A percentile compares a stretch with the other conserved stretches of the same genome.
Evolutionary conservation across 2,113 vertebrate genomes (phyloP).

Genomic region (Gambusia holbrooki): DNA sequence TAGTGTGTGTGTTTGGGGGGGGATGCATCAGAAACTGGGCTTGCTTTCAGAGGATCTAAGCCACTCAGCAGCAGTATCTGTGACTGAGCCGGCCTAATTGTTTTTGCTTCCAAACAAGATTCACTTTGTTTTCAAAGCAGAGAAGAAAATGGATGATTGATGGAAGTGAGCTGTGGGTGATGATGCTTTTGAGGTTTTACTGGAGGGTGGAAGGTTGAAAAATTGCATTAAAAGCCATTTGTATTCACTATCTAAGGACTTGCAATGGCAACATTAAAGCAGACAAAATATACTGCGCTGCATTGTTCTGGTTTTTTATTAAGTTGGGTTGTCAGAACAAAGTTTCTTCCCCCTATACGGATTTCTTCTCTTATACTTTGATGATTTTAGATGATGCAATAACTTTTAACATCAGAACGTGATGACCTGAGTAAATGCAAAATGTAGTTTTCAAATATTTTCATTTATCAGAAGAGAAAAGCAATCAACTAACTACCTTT

Average conservation of each 20-base stretch:
- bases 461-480: no score
- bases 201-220: conserved; percentile 16
- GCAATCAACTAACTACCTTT: no score
- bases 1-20: not conserved
- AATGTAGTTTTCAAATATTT: not conserved
- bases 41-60: conserved; percentile 52
- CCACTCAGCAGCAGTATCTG: conserved; percentile 51
- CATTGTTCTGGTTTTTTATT: not conserved
- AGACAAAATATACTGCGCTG: conserved; percentile 8
- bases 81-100: conserved; percentile 59
- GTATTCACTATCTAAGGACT: not conserved
- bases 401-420: not conserved
- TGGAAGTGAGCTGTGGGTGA: conserved; percentile 40
- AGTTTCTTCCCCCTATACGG: not conserved
- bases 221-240: conserved; percentile 19
- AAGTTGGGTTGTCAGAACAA: not conserved
- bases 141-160: conserved; percentile 40
- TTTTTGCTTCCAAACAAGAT: conserved; percentile 59
- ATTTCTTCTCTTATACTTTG: not conserved
- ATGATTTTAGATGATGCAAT: not conserved
- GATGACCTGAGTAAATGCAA: not conserved
- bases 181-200: conserved; percentile 41
- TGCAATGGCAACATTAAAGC: not conserved
- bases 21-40: conserved; percentile 58
- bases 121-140: conserved; percentile 54